These are phyloP conservation scores for Kuschelorhynchus macadamiae DNA, from an alignment of 2,888 invertebrate genomes.

Conservation along the genomic window DNA sequence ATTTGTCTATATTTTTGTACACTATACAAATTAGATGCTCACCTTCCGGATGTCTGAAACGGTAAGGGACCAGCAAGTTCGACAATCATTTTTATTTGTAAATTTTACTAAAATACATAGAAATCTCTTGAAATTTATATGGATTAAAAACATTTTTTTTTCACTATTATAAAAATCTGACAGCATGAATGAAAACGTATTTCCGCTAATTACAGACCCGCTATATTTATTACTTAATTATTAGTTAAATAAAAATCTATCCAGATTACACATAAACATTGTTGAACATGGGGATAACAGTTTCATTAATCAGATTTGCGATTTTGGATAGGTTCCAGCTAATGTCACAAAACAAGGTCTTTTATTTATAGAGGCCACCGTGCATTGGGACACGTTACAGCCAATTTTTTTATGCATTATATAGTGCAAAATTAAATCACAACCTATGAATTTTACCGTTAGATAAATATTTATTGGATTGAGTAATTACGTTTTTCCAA, in stretches of 20 bases:
- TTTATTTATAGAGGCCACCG: constrained; percentile 41
- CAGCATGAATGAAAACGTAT: no score
- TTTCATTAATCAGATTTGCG: constrained; percentile 38
- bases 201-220: not conserved
- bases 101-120: no score
- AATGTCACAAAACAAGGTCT: constrained; percentile 51
- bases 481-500: no score
- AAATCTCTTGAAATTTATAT: no score
- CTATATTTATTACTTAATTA: not conserved
- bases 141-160: no score
- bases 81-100: no score
- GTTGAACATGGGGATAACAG: constrained; percentile 20
- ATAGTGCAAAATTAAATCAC: constrained; percentile 8
- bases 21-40: no score
- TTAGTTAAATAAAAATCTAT: constrained; percentile 6
- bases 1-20: no score
- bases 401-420: constrained; percentile 23
- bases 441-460: no score
- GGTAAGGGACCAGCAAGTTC: no score
- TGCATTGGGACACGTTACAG: constrained; percentile 10
- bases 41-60: no score
- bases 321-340: constrained; percentile 39
- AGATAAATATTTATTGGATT: no score
- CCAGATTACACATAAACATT: constrained; percentile 1
- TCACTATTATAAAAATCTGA: not conserved